These are phyloP conservation scores for Lasioglossum morio DNA, from an alignment of 2,888 invertebrate genomes.

Conservation along the genomic window DNA sequence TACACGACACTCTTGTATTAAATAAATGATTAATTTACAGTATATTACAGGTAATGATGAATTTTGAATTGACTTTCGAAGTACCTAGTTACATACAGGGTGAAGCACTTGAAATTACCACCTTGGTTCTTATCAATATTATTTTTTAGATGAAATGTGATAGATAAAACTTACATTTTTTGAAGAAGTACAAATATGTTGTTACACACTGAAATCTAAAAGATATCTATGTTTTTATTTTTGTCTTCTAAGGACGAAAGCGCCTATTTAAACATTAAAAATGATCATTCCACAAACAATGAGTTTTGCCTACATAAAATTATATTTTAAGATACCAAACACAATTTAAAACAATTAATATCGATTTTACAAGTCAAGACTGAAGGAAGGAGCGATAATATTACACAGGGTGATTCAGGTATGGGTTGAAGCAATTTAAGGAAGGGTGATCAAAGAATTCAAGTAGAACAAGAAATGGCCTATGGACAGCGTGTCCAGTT, in stretches of 20 bases:
- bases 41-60: background rate
- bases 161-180: conserved; percentile 1
- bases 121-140: conserved; percentile 15
- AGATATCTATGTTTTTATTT: conserved; percentile 18
- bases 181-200: conserved; percentile 10
- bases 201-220: conserved; percentile 2
- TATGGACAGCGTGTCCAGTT: background rate
- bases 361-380: conserved; percentile 2
- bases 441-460: background rate
- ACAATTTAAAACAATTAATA: conserved; percentile 1
- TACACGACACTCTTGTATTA: background rate
- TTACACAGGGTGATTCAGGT: background rate
- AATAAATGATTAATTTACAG: conserved; percentile 10
- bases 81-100: conserved; percentile 32
- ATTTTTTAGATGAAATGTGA: background rate
- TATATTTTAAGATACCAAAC: conserved; percentile 3
- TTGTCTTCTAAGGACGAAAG: background rate
- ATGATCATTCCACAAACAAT: conserved; percentile 10
- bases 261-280: background rate
- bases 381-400: conserved; percentile 6
- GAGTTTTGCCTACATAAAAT: conserved; percentile 13
- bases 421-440: background rate
- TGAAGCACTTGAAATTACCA: conserved; percentile 24
- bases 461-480: background rate
- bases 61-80: conserved; percentile 42